Evolutionary conservation across 2,113 vertebrate species (phyloP).

Genomic region (Microcebus tavaratra): DNA sequence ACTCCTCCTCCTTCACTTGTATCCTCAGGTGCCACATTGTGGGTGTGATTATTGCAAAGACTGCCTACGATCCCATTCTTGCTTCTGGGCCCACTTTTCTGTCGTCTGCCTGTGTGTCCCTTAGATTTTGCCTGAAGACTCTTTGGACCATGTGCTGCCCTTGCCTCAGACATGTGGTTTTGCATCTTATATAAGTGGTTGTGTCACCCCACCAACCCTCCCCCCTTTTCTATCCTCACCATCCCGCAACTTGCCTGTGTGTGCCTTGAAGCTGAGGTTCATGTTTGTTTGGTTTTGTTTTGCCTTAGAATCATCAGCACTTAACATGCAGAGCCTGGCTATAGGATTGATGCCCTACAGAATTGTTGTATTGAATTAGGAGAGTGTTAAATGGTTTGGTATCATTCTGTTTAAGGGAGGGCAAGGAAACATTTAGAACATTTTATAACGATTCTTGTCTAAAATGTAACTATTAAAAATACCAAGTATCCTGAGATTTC

Average conservation of each 20-base stretch:
- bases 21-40: background rate
- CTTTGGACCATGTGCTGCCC: background rate
- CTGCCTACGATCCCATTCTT: background rate
- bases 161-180: background rate
- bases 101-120: background rate
- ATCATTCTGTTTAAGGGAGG: conserved; percentile 5
- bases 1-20: background rate
- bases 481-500: background rate
- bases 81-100: background rate
- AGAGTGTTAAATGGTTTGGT: conserved; percentile 9
- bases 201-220: background rate
- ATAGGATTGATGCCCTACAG: background rate
- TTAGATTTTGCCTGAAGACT: background rate
- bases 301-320: background rate
- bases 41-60: background rate
- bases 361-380: background rate
- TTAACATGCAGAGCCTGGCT: background rate
- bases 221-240: too few relatives aligned
- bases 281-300: background rate
- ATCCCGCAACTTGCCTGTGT: background rate
- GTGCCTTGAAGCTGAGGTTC: background rate
- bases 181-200: background rate
- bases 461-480: conserved; percentile 20
- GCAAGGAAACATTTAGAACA: background rate
- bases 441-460: conserved; percentile 25